Base-by-base conservation (phyloP, 2,113 vertebrate species). In the Sprattus sprattus region DNA sequence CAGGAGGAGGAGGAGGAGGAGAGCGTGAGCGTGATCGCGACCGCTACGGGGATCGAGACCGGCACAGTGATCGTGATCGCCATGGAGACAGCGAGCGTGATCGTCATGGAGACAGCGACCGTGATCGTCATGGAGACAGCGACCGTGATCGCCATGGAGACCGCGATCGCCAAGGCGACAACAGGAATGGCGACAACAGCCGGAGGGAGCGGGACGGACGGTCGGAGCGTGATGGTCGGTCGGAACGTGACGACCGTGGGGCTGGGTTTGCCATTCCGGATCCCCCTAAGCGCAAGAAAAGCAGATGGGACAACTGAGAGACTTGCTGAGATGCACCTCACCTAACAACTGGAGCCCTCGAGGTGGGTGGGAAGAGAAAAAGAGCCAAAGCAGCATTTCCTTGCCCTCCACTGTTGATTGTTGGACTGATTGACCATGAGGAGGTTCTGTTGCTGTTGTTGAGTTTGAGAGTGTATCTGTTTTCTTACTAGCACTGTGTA, bases 241-340 rank as follows among this genome's bases (percentile, higher is more conserved):
- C 92, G 85, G 89, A 93, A 87, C 88, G 91, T 84, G 89, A 89
- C 86, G 57, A 89, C 39, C 78, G 87, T 2, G 85, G 49, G 49
- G 86, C 84, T 1, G 90, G 95, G 32, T 99, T 99, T 45, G 97
- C 97, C 52, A 95, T 99, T 84, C 98, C 98, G 0, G 98, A 99
- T 83, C 97, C 97, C 22, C 98, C 98, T 20, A 98, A 97, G 85
- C 95, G 97, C 85, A 99, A 99, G 93, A 99, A 97, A 93, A 99
- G 98, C 88, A 94, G 98, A 87, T 99, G 98, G 98, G 98, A 99
- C 95, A 99, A 97, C 96, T 99, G 96, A 95, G 91, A 88, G 22
- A n/a, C 88, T 39, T 28, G 86, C n/a, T 15, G 47, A 67, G 28
- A 81, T 39, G 13, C 25, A 47, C 47, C 80, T 89, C 85, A 83